Base-by-base conservation (phyloP, 2,797 vertebrate species). In the Synaphobranchus kaupii region DNA sequence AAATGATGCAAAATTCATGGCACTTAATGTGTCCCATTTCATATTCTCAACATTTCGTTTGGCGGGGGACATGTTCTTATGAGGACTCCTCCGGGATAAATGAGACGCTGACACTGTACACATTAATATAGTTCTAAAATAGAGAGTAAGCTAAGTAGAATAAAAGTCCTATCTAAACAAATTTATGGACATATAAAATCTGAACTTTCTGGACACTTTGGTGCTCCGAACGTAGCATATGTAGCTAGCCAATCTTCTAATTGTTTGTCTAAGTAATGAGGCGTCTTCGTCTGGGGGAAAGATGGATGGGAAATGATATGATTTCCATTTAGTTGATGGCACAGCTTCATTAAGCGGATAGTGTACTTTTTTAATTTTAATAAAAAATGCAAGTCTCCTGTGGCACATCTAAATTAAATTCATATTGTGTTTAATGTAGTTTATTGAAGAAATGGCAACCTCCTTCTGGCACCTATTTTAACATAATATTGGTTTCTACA, bases 1-100 rank as follows among this genome's bases (percentile, higher is more conserved):
- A 84, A 28, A 54, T 73, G 10, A 84, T 84, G 86, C 39, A 76
- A 84, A 87, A 73, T 87, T 54, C 3, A 84, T 58, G 22, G 22
- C 52, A 56, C 31, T 60, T 84, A 25, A 56, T 63, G 82, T 71
- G 44, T 25, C 25, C 15, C n/a, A 83, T 86, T 83, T 86, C 44
- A 66, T 80, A 34, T 4, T 82, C 56, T 87, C 52, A 84, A 76
- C 82, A 25, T 17, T 44, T 10, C 10, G 15, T 80, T n/a, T 58
- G 17, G 20, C 58, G 48, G 76, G 34, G 52, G 39, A 44, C 6
- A 48, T 73, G 8, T 78, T 78, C 56, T 86, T n/a, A 83, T 83
- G 17, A 48, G 22, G 17, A 47, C 76, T 48, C 60, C 60, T 66
- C 22, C n/a, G 60, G n/a, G 60, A n/a, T 22, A 66, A 66, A n/a